Conservation (phyloP, 2,113 vertebrate genomes). For the Hippocampus guttulatus region DNA sequence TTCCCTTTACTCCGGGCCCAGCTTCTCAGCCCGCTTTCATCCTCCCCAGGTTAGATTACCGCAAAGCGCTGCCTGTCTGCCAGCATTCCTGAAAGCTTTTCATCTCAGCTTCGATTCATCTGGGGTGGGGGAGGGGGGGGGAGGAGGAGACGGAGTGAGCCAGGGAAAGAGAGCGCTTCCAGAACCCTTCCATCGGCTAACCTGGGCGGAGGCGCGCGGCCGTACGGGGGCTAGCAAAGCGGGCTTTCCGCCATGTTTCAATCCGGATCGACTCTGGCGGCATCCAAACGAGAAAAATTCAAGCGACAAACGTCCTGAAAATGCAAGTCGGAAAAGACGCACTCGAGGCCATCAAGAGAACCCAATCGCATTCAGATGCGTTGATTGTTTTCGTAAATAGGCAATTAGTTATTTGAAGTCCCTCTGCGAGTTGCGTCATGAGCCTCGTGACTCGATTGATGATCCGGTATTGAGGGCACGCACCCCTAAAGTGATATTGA, state of each 20-base stretch:
- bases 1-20: slow-evolving; percentile 45
- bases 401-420: not conserved
- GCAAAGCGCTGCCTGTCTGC: slow-evolving; percentile 72
- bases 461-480: slow-evolving; percentile 44
- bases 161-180: slow-evolving; percentile 39
- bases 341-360: not conserved
- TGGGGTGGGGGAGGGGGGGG: slow-evolving; percentile 51
- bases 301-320: not conserved
- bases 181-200: slow-evolving; percentile 62
- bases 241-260: slow-evolving; percentile 2
- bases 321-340: not conserved
- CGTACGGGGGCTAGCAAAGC: slow-evolving; percentile 26
- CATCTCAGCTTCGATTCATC: slow-evolving; percentile 68
- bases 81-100: slow-evolving; percentile 73
- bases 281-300: slow-evolving; percentile 3
- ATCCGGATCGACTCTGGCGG: slow-evolving; percentile 13
- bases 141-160: slow-evolving; percentile 13
- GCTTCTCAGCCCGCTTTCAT: slow-evolving; percentile 66
- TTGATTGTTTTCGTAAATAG: not conserved
- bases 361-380: not conserved
- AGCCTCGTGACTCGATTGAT: slow-evolving; percentile 13
- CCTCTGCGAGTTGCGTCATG: not conserved
- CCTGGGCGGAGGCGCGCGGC: slow-evolving; percentile 46
- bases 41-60: slow-evolving; percentile 73
- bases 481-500: slow-evolving; percentile 56